These are phyloP conservation scores for Urosaurus nigricauda DNA, from an alignment of 2,797 vertebrate species.

Conservation along the genomic window DNA sequence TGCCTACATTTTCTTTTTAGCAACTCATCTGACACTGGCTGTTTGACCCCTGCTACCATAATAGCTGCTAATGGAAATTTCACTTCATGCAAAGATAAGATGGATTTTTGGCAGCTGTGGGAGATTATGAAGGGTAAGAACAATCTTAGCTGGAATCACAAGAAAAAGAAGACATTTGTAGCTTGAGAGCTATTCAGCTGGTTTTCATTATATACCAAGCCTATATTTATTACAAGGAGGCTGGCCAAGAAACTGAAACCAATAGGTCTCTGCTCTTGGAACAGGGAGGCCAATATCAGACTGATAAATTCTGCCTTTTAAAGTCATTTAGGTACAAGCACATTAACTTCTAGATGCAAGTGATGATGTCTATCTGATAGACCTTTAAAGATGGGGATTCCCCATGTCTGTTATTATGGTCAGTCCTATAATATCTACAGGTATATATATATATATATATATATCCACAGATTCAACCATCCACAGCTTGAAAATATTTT, in stretches of 20 bases:
- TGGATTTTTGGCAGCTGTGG: conserved; percentile 87
- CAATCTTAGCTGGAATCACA: conserved; percentile 88
- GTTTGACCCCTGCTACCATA: conserved; percentile 80
- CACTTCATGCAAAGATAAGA: conserved; percentile 92
- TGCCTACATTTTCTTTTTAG: conserved; percentile 75
- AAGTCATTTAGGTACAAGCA: conserved; percentile 65
- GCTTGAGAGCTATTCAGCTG: conserved; percentile 88
- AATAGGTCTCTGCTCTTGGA: conserved; percentile 75
- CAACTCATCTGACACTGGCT: conserved; percentile 77
- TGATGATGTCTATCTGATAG: conserved; percentile 61
- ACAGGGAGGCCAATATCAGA: conserved; percentile 57
- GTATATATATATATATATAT: no score
- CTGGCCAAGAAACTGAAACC: conserved; percentile 85
- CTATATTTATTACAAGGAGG: conserved; percentile 84
- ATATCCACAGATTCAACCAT: no score
- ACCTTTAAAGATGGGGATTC: conserved; percentile 35
- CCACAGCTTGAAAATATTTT: no score
- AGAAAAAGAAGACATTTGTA: conserved; percentile 87
- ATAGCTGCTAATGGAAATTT: conserved; percentile 91
- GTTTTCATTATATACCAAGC: conserved; percentile 87
- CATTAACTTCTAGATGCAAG: conserved; percentile 69
- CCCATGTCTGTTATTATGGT: not conserved
- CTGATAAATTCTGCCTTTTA: conserved; percentile 80
- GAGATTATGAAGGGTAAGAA: conserved; percentile 89
- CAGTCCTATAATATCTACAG: no score